A percentile compares a stretch with the other conserved stretches of the same genome.
phyloP scores from a whole-genome alignment of 2,113 vertebrate species.

The Ochotona curzoniae region DNA sequence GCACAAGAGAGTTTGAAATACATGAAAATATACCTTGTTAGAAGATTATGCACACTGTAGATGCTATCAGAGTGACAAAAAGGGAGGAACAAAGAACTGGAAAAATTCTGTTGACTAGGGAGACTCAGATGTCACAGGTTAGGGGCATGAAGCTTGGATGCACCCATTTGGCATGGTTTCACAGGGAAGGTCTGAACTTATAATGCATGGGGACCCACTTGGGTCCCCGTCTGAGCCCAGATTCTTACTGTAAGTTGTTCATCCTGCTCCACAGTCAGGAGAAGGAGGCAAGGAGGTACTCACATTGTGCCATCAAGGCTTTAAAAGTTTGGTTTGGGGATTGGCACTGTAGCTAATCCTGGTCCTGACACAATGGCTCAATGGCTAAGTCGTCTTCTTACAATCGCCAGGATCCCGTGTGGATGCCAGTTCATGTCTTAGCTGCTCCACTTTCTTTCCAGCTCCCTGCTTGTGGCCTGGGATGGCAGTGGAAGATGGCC shows the following conservation, averaged over 20 bases:
- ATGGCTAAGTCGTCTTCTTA: too few relatives aligned
- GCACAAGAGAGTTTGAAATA: too few relatives aligned
- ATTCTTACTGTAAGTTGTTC: background rate
- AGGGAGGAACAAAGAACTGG: constrained; percentile 11
- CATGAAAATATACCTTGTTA: too few relatives aligned
- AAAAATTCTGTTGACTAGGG: background rate
- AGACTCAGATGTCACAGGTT: background rate
- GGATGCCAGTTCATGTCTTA: too few relatives aligned
- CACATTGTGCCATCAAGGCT: background rate
- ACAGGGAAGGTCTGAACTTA: background rate
- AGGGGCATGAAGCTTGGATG: background rate
- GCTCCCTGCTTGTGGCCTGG: too few relatives aligned
- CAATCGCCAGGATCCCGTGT: too few relatives aligned
- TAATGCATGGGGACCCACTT: background rate
- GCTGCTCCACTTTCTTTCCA: too few relatives aligned
- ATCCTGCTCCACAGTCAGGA: background rate
- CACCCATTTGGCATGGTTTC: background rate
- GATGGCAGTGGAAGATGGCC: too few relatives aligned
- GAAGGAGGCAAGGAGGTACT: background rate
- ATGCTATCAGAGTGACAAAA: background rate
- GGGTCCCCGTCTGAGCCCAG: background rate
- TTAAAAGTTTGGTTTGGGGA: constrained; percentile 22
- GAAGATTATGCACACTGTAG: too few relatives aligned
- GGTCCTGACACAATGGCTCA: too few relatives aligned
- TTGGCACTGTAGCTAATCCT: background rate